phyloP scores from a whole-genome alignment of 2,113 vertebrate species.

The Oryzias melastigma region DNA sequence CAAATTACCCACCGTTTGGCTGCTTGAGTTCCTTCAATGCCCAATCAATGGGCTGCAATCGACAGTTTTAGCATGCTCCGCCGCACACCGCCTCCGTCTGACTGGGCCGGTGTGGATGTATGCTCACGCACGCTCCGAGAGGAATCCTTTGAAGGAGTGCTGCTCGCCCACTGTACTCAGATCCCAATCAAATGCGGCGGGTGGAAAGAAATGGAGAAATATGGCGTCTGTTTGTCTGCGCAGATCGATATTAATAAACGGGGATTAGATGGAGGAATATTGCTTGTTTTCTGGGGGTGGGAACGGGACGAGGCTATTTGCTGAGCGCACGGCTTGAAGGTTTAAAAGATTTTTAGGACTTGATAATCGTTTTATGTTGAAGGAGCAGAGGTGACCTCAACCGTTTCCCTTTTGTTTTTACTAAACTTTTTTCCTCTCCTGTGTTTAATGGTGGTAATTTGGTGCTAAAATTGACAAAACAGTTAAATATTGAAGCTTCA shows the following conservation, averaged over 20 bases:
- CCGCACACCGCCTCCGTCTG: conserved; percentile 20
- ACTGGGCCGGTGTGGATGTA: conserved; percentile 8
- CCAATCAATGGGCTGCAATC: conserved; percentile 65
- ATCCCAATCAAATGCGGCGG: not conserved
- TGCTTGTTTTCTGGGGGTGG: conserved; percentile 22
- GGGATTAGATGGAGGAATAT: conserved; percentile 42
- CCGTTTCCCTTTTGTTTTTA: too few relatives aligned
- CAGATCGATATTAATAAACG: conserved; percentile 52
- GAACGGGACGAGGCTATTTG: conserved; percentile 17
- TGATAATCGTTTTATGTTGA: conserved; percentile 31
- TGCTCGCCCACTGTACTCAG: not conserved
- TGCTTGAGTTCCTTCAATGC: conserved; percentile 67
- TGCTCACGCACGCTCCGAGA: not conserved
- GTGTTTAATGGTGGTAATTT: too few relatives aligned
- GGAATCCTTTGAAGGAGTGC: not conserved
- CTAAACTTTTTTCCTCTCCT: too few relatives aligned
- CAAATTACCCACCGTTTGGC: conserved; percentile 69
- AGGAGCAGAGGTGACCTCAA: not conserved
- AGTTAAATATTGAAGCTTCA: too few relatives aligned
- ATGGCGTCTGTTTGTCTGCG: conserved; percentile 34
- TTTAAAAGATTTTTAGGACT: conserved; percentile 19
- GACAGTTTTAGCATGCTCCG: conserved; percentile 59
- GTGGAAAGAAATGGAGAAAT: conserved; percentile 26
- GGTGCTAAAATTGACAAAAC: too few relatives aligned
- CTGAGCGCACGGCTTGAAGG: conserved; percentile 16